Base-by-base conservation (phyloP, 2,797 vertebrate species). In the Tenualosa thibaudeaui region DNA sequence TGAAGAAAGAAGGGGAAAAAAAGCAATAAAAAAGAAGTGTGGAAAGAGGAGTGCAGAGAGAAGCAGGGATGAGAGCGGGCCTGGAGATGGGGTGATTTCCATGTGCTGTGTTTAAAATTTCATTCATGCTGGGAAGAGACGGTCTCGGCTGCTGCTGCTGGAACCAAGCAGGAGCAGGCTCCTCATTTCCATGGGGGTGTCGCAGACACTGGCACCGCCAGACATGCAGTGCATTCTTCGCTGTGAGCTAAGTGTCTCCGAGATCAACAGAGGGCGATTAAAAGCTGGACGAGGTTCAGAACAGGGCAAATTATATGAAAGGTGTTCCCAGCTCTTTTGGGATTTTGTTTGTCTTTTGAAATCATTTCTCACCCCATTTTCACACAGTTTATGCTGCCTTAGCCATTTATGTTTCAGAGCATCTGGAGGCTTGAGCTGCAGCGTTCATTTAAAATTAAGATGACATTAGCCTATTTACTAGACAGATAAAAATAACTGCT, bases 61-160 rank as follows among this genome's bases (percentile, higher is more conserved):
- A 81, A 22, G 78, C 37, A 68, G 56, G 43, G 15, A 54, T 24
- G 24, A 2, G 43, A 40, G 31, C 50, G 81, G 62, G 46, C 51
- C 54, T 81, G 83, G 62, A 71, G 58, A 84, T 49, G 12, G 26
- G 83, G 51, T 22, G 75, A 85, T 84, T 86, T 84, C 81, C 62
- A 82, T 83, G 60, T 71, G 82, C 78, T 49, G 82, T 85, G 53
- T 88, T 86, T 83, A 81, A 88, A 84, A 53, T 87, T 86, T 89
- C 56, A 89, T 86, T 75, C 49, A 8, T 24, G 37, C 58, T 8
- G 84, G 75, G 78, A 82, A 88, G 81, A 89, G 81, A 60, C 37
- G n/a, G 53, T 31, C 71, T n/a, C n/a, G 81, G 60, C 46, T 84
- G 81, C 58, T 19, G 60, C 65, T 81, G 75, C 53, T 19, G 81